Base-by-base conservation (phyloP, 2,888 invertebrate species). In the Oscheius sp. region DNA sequence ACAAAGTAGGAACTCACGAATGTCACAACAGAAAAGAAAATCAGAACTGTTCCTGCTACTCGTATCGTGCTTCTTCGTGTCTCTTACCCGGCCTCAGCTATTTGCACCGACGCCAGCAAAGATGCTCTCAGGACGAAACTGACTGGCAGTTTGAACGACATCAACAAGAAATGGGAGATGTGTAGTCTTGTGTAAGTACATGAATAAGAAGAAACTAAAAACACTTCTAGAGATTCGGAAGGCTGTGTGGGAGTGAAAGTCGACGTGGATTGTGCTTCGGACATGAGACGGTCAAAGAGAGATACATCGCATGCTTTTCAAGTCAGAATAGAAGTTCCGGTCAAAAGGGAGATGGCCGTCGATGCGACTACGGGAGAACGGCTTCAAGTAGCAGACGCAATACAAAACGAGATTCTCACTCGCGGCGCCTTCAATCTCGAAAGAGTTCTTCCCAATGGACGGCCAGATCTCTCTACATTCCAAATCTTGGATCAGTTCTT, bases 91-190 rank as follows among this genome's bases (percentile, higher is more conserved):
- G 95, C 95, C 75, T 95, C 95, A n/a, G 95, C 96, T 1, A 93
- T 96, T 5, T 97, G 96, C 89, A 96, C 96, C 87, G 94, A 95
- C 90, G 96, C 96, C 35, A 96, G 96, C 0, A 85, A 84, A 57
- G 79, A 80, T 53, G 85, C 85, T 1, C 75, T 82, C 33, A 57
- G 77, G 10, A 95, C 96, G 88, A 94, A 94, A 90, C 95, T 96
- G 1, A 93, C 94, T 82, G 93, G 93, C 85, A 95, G 96, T 9
- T 94, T 97, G 71, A 94, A 95, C 87, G 93, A 94, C 65, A 92
- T 96, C 71, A 96, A 97, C 90, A 93, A 95, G 85, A 95, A 96
- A 88, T 97, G 96, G 96, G 94, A 95, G 92, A 94, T 96, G 93
- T 96, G 96, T 90, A 95, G 95, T 60, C 70, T 78, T 42, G 77